A percentile compares a stretch with the other conserved stretches of the same genome.
Evolutionary conservation across 2,113 vertebrate species (phyloP).

Genomic region (Sander vitreus): DNA sequence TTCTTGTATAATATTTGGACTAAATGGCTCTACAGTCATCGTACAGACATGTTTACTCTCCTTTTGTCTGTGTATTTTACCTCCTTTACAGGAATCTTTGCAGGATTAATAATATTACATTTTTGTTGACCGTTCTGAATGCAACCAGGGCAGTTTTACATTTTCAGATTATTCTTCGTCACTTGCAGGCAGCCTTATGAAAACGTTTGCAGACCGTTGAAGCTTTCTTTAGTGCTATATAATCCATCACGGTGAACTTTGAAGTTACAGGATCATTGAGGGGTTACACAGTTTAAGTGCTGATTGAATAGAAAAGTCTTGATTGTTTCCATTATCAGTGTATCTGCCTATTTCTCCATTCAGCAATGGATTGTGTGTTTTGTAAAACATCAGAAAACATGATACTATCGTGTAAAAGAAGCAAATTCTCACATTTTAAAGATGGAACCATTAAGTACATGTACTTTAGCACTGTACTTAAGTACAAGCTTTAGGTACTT

Average conservation of each 20-base stretch:
- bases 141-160: not conserved
- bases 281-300: not conserved
- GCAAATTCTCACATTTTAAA: not conserved
- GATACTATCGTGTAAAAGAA: not conserved
- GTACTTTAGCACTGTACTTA: too few relatives aligned
- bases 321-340: not conserved
- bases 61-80: not conserved
- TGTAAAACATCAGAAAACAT: not conserved
- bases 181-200: not conserved
- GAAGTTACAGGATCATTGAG: not conserved
- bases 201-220: not conserved
- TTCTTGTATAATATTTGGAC: not conserved
- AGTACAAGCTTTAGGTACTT: too few relatives aligned
- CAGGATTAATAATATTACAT: not conserved
- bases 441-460: too few relatives aligned
- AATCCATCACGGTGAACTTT: not conserved
- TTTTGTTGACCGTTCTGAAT: not conserved
- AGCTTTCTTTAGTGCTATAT: not conserved
- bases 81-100: not conserved
- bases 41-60: not conserved
- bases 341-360: not conserved
- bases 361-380: too few relatives aligned
- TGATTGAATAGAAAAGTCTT: too few relatives aligned
- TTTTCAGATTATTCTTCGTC: not conserved
- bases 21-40: not conserved